Percentiles rank a stretch among this genome's conserved stretches.
phyloP scores from a whole-genome alignment of 2,797 vertebrate genomes.

The Pygocentrus nattereri region DNA sequence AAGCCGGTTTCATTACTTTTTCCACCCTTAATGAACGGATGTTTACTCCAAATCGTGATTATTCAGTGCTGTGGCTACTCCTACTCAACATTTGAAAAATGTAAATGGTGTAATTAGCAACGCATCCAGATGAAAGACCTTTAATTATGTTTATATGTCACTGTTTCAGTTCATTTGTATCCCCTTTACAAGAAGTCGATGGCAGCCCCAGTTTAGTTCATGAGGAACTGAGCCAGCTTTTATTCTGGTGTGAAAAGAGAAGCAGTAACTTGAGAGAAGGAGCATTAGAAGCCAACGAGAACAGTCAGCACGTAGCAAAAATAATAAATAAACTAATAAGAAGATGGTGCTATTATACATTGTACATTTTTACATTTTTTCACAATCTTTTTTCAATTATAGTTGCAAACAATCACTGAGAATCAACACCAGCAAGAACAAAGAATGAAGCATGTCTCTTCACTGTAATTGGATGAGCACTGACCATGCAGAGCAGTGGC shows the following conservation, averaged over 20 bases:
- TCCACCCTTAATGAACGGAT: not conserved
- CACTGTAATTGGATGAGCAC: not conserved
- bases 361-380: not conserved
- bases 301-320: not conserved
- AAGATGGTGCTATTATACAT: not conserved
- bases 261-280: not conserved
- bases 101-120: constrained; percentile 75
- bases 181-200: constrained; percentile 15
- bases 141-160: constrained; percentile 78
- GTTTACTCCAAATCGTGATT: constrained; percentile 34
- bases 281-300: not conserved
- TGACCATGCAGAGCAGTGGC: too few relatives aligned
- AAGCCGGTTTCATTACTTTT: not conserved
- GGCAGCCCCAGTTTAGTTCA: constrained; percentile 29
- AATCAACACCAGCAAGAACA: not conserved
- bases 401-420: not conserved
- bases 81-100: constrained; percentile 50
- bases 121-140: constrained; percentile 68
- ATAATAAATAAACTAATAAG: not conserved
- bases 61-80: constrained; percentile 22
- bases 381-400: not conserved
- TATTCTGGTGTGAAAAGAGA: not conserved
- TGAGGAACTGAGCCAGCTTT: constrained; percentile 13
- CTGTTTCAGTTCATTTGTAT: constrained; percentile 59
- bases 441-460: not conserved